Base-by-base conservation (phyloP, 2,797 vertebrate genomes). In the Sebastiscus albofasciatus region DNA sequence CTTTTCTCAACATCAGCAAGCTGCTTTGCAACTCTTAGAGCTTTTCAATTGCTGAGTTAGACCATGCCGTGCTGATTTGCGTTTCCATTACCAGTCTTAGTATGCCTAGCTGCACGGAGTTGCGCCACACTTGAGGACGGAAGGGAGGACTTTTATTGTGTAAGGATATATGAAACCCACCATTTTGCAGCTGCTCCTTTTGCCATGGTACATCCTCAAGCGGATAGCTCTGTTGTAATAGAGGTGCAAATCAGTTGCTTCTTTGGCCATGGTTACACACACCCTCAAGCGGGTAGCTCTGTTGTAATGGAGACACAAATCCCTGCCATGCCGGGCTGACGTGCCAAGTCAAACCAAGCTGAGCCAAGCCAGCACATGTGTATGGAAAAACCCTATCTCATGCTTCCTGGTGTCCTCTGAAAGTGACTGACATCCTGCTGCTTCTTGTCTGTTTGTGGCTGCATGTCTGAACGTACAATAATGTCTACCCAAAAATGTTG, bases 211-310 rank as follows among this genome's bases (percentile, higher is more conserved):
- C 46, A 52, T 52, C 18, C 46, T 52, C 18, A 52, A 52, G 46
- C 0, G 0, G 46, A 52, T 0, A 52, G 46, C 0, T n/a, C 46
- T 52, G 46, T 52, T 20, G 18, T 52, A n/a, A 52, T 52, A 52
- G 18, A 52, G 18, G 18, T 52, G 46, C 46, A 52, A 52, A n/a
- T 52, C 46, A 20, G 18, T n/a, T 52, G 46, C 18, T 52, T 52
- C 46, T 52, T 52, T 52, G 18, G 18, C 46, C 18, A 52, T 52
- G 46, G 46, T 52, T 52, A n/a, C 46, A 52, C 46, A 52, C 0
- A 52, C 8, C 46, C 46, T 52, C 46, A 52, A 52, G 46, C 18
- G 18, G 46, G 0, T 52, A 52, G 46, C 18, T n/a, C 18, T 52
- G 46, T 52, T 52, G 18, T 52, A 52, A 52, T 52, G 46, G 46